Conservation (phyloP, 2,888 invertebrate genomes). For the Eudasyphora cyanicolor region DNA sequence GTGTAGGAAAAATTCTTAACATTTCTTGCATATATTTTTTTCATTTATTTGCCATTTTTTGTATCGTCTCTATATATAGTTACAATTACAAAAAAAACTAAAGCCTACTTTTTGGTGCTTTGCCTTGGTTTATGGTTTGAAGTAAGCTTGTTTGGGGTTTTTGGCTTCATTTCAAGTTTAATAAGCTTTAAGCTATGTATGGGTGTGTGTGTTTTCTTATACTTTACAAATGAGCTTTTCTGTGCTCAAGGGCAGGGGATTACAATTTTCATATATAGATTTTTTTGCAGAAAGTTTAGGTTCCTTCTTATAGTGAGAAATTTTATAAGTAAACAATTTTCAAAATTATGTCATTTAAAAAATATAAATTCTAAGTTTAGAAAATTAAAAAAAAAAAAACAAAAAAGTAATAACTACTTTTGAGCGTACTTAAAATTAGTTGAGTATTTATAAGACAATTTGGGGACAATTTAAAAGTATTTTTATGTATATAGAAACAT, state of each 20-base stretch:
- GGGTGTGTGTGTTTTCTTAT: slow-evolving; percentile 5
- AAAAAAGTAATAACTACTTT: not conserved
- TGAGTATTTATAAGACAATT: not conserved
- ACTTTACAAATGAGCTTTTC: slow-evolving; percentile 8
- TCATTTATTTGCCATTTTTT: slow-evolving; percentile 13
- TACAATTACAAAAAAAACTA: slow-evolving; percentile 42
- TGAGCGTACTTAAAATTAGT: not conserved
- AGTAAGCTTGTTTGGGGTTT: slow-evolving; percentile 3
- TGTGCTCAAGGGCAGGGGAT: not conserved
- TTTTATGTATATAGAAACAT: not conserved
- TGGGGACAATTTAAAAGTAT: no score
- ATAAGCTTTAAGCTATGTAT: slow-evolving; percentile 44
- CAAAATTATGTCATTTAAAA: not conserved
- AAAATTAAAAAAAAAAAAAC: not conserved
- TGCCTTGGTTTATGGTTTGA: slow-evolving; percentile 51
- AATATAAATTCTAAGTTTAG: no score
- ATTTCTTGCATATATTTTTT: slow-evolving; percentile 5
- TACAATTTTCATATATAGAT: not conserved
- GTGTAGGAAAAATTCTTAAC: not conserved
- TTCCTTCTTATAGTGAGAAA: not conserved
- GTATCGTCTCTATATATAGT: not conserved
- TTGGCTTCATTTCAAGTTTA: not conserved
- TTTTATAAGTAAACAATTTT: no score
- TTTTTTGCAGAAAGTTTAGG: not conserved
- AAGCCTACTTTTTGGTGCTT: slow-evolving; percentile 60